Evolutionary conservation across 2,113 vertebrate species (phyloP).

Genomic region (Myodes glareolus): DNA sequence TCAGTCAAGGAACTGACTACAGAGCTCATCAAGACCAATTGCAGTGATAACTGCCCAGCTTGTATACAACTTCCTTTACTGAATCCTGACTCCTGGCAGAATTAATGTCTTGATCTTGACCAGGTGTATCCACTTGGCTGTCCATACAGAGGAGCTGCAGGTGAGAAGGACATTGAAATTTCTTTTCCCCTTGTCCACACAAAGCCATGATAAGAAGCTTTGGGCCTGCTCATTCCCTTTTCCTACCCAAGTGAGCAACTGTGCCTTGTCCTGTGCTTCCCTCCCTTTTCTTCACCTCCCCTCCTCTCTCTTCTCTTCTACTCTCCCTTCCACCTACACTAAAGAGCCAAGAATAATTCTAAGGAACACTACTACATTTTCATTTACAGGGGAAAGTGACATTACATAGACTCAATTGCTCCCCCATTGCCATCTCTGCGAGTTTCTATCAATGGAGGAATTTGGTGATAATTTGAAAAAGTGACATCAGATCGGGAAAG

Average conservation of each 20-base stretch:
- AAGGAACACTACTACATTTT: neutral
- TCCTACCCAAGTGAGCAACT: neutral
- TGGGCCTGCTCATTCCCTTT: neutral
- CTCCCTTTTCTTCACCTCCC: neutral
- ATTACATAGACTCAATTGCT: neutral
- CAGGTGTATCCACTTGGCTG: neutral
- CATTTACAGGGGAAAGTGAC: neutral
- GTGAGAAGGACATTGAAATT: neutral
- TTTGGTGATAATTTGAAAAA: slow-evolving; percentile 24
- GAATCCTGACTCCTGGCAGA: neutral
- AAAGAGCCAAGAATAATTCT: neutral
- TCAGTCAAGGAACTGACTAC: neutral
- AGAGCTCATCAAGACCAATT: neutral
- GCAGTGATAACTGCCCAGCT: neutral
- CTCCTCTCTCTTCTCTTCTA: neutral
- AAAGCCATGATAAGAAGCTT: neutral
- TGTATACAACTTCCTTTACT: neutral
- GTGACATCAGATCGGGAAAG: neutral
- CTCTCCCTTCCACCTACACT: neutral
- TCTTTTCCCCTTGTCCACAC: neutral
- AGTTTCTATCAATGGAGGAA: neutral
- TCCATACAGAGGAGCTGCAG: neutral
- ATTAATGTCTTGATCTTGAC: neutral
- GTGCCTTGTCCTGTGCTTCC: neutral
- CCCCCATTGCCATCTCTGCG: neutral